These are phyloP conservation scores for Gallirallus australis DNA, from an alignment of 2,797 vertebrate genomes.

Conservation along the genomic window DNA sequence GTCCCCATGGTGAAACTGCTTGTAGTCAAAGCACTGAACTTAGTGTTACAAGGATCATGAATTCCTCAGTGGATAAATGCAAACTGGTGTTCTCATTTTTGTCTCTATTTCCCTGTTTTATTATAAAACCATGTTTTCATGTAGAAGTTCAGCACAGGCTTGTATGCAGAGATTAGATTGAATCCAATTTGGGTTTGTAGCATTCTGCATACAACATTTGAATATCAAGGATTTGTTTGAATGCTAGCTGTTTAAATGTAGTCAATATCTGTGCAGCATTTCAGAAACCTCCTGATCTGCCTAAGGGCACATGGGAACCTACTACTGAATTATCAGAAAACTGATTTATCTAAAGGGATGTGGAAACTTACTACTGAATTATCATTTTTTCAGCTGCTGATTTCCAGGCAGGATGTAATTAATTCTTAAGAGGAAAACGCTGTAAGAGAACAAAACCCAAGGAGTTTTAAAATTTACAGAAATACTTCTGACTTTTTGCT, in stretches of 20 bases:
- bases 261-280: neutral
- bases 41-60: constrained; percentile 21
- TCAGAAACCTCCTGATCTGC: neutral
- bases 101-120: neutral
- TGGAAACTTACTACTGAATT: neutral
- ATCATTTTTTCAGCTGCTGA: neutral
- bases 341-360: too few relatives aligned
- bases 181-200: constrained; percentile 7
- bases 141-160: neutral
- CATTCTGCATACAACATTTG: neutral
- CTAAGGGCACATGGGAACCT: neutral
- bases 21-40: constrained; percentile 24
- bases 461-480: neutral
- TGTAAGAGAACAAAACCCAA: neutral
- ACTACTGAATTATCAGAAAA: neutral
- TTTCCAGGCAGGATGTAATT: neutral
- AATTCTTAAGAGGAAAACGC: constrained; percentile 1
- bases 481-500: neutral
- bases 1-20: neutral
- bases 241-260: constrained; percentile 12
- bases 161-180: neutral
- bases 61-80: constrained; percentile 8
- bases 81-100: constrained; percentile 13
- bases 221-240: constrained; percentile 50
- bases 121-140: constrained; percentile 1